These are phyloP conservation scores for Lasioglossum villosulum DNA, from an alignment of 2,888 invertebrate species.

Conservation along the genomic window DNA sequence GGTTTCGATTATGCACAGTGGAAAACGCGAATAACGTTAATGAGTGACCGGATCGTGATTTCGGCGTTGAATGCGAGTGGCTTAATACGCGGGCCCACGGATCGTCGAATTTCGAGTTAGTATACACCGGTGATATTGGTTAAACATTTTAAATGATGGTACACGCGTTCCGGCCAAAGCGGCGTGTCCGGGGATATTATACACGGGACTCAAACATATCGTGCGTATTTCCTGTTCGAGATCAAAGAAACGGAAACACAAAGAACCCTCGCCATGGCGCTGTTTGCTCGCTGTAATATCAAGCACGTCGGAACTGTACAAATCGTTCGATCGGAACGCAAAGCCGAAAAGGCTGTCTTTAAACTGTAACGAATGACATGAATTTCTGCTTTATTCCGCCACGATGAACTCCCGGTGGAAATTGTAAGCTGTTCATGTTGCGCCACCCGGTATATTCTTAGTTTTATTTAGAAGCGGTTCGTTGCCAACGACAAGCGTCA, in stretches of 20 bases:
- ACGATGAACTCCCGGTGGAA: not conserved
- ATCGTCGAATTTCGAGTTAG: conserved; percentile 18
- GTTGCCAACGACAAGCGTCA: too few species aligned
- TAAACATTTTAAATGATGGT: conserved; percentile 29
- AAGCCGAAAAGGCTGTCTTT: not conserved
- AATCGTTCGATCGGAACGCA: not conserved
- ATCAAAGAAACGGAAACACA: conserved; percentile 28
- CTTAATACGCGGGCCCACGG: not conserved
- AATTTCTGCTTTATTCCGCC: not conserved
- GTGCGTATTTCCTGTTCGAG: conserved; percentile 13
- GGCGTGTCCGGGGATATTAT: not conserved
- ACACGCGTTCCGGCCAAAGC: not conserved
- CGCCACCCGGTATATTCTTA: too few species aligned
- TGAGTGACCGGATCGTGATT: not conserved
- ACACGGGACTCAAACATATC: conserved; percentile 3
- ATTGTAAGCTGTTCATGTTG: too few species aligned
- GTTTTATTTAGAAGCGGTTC: too few species aligned
- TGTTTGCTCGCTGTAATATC: conserved; percentile 19
- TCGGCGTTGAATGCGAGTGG: not conserved
- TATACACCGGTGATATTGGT: conserved; percentile 8
- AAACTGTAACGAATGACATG: not conserved
- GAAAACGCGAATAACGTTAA: not conserved
- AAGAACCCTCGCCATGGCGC: not conserved
- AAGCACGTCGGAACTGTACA: conserved; percentile 10
- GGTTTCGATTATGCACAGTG: not conserved